Evolutionary conservation across 2,113 vertebrate genomes (phyloP).

Genomic region (Noturus placidus): DNA sequence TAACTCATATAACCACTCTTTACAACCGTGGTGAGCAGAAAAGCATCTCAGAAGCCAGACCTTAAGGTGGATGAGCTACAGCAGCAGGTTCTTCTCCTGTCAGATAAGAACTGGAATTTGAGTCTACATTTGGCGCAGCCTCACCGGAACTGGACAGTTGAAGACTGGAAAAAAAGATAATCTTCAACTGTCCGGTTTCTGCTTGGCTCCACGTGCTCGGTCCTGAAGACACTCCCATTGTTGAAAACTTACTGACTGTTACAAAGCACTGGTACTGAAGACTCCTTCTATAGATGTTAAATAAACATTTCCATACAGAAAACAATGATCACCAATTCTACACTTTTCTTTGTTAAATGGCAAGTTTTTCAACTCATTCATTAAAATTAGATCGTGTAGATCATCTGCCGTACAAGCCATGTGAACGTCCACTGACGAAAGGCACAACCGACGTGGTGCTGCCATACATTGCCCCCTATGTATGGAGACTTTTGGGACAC

Average conservation of each 20-base stretch:
- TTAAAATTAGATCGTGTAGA: no score
- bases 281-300: neutral
- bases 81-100: neutral
- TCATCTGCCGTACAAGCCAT: neutral
- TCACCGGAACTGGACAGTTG: neutral
- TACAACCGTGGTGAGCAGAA: neutral
- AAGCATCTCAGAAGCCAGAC: neutral
- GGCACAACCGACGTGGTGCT: no score
- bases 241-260: neutral
- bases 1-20: neutral
- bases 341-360: neutral
- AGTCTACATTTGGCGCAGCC: neutral
- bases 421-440: no score
- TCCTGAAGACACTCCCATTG: neutral
- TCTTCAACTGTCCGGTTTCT: neutral
- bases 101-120: neutral
- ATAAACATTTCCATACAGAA: neutral
- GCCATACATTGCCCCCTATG: no score
- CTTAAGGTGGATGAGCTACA: neutral
- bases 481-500: no score
- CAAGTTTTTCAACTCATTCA: neutral
- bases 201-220: neutral
- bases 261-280: neutral
- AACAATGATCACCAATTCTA: neutral
- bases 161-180: no score